Evolutionary conservation across 53 echinoderm and acorn worm species (phyloP), one percentile per base, ranked within the genome.

Genomic region (Paelopatides confundens): DNA sequence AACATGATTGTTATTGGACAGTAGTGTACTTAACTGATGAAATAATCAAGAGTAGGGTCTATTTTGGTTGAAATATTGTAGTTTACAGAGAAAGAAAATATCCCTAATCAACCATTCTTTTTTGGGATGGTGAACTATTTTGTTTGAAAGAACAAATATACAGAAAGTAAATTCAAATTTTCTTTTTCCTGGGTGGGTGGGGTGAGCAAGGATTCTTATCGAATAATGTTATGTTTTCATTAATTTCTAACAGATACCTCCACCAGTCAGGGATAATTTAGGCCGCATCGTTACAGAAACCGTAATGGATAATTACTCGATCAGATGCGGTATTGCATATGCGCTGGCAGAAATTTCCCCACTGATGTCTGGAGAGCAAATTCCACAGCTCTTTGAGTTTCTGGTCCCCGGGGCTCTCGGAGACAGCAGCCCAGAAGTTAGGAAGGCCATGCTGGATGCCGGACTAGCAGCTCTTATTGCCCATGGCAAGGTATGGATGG

Each of bases 401-500:
- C 90, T 97, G 82, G 98, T 97, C 26, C 93, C 98, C 6, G 87
- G 71, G 5, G 95, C 93, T 17, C 92, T 97, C 62, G 94, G 95
- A 10, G 98, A 97, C 77, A 79, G 91, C 21, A 93, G 92, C 35
- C 92, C 71, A 34, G 93, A 95, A 76, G 98, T 97, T 0, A 86
- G 90, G 35, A 92, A 92, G 68, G 88, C 86, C 71, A 98, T 98
- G 98, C 70, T 98, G 52, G 86, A 94, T 70, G 94, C 98, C 3
- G 95, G 96, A 2, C 88, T 90, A 40, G 87, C 92, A 35, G 91
- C 91, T 71, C 94, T 98, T 28, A 89, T 89, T 58, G 88, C 88
- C 54, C 98, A 98, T 81, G 98, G 98, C 70, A 95, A 98, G 95
- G 98, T 94, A 28, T 58, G 43, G 8, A 43, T 43, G 43, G 43